These are phyloP conservation scores for Rhagologus leucostigma DNA, from an alignment of 2,113 vertebrate species.

Conservation along the genomic window DNA sequence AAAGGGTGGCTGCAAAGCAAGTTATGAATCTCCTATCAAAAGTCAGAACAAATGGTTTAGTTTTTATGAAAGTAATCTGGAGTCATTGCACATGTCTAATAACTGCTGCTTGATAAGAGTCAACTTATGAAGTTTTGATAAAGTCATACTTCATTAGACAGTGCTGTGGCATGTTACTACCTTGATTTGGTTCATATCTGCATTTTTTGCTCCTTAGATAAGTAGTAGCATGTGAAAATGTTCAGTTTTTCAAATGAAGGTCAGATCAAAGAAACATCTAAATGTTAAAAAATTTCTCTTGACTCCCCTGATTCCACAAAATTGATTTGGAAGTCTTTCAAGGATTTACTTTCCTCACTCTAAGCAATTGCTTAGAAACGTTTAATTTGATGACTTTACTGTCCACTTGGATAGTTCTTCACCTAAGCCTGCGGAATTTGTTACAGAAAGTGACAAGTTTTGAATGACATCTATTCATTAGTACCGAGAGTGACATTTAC, in stretches of 20 bases:
- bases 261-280: neutral
- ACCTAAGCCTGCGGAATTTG: neutral
- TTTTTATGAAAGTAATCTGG: conserved; percentile 17
- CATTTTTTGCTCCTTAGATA: neutral
- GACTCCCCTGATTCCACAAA: neutral
- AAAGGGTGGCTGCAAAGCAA: neutral
- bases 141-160: neutral
- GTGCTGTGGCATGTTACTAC: neutral
- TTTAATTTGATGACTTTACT: neutral
- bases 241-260: neutral
- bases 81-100: neutral
- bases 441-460: neutral
- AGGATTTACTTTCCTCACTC: neutral
- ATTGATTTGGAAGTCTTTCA: neutral
- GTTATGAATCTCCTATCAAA: neutral
- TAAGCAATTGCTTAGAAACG: neutral
- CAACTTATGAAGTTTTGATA: conserved; percentile 14
- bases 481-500: neutral
- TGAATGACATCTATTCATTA: neutral
- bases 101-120: neutral
- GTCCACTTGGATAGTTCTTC: neutral
- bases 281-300: neutral
- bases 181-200: neutral
- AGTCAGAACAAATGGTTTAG: conserved; percentile 39
- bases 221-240: neutral